These are phyloP conservation scores for Aporophyla nigra DNA, from an alignment of 2,888 invertebrate species.

Conservation along the genomic window DNA sequence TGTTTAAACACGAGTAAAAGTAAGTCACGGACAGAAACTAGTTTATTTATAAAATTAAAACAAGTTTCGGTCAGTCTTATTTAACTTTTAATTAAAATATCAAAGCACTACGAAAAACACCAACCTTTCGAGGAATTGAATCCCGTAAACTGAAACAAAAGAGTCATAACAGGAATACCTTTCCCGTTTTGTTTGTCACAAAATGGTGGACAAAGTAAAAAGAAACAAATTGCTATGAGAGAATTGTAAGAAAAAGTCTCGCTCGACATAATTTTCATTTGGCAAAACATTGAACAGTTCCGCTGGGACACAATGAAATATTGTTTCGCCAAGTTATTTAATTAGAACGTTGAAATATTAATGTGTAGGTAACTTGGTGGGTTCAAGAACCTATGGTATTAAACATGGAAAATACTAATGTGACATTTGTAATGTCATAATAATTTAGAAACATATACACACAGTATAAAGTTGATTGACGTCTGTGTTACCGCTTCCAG, in stretches of 20 bases:
- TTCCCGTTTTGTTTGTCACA: constrained; percentile 12
- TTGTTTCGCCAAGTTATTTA: constrained; percentile 41
- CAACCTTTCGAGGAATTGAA: constrained; percentile 4
- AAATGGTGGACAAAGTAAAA: constrained; percentile 7
- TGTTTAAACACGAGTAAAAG: no score
- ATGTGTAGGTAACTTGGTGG: background rate
- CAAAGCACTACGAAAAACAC: constrained; percentile 8
- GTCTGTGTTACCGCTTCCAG: background rate
- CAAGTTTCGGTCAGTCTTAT: background rate
- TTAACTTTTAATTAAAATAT: constrained; percentile 31
- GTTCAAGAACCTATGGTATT: background rate
- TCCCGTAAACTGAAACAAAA: constrained; percentile 1
- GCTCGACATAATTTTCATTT: constrained; percentile 43
- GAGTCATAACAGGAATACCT: constrained; percentile 16
- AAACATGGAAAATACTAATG: background rate
- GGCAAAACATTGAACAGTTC: constrained; percentile 43
- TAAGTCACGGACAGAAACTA: background rate
- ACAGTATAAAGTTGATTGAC: no score
- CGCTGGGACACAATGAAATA: constrained; percentile 49
- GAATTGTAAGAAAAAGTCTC: constrained; percentile 4
- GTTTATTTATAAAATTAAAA: background rate
- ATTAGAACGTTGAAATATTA: constrained; percentile 32
- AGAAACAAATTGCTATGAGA: constrained; percentile 38
- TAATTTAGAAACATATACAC: no score
- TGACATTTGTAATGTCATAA: background rate